Base-by-base conservation (phyloP, 2,888 invertebrate genomes). In the Strigamia crassipes region DNA sequence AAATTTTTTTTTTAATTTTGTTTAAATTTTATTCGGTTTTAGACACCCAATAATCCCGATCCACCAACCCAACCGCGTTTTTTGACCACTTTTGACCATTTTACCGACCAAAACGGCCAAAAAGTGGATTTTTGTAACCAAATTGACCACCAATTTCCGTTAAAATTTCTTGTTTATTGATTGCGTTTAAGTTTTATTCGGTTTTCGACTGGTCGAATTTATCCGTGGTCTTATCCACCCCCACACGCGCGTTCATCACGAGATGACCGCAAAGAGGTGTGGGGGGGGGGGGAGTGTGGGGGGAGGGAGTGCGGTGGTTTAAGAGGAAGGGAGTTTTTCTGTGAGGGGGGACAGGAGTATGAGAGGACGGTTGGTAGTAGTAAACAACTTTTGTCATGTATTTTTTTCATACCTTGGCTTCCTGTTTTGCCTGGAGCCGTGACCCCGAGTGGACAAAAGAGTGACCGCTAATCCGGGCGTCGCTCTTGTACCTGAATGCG, bases 281-380 rank as follows among this genome's bases (percentile, higher is more conserved):
- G 38, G 4, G 38, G 38, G 38, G 38, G 6, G 38, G 18, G 51
- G 10, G 51, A n/a, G 38, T 0, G 38, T 38, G 38, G 4, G 38
- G 38, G 38, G 38, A 38, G 38, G 18, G 51, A 51, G 51, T 51
- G 51, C n/a, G 51, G 51, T 51, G 51, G 51, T 15, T 18, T 15
- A 18, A 18, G 51, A 18, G 18, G 51, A 18, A 51, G 51, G 51
- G 51, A 18, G 51, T 18, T 18, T 51, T 51, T 15, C n/a, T 15
- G 15, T 51, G 51, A 18, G 51, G 51, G 51, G 15, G 51, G 18
- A 51, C 18, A 38, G 38, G 38, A 38, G 38, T 38, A 38, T 51
- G 51, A 51, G 51, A 51, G 51, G 51, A 51, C 51, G 51, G 51
- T 51, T 51, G 51, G 51, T 51, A 51, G 51, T 51, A 51, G 51